Conservation (phyloP, 1,140 invertebrate genomes). For the Sinonovacula constricta region DNA sequence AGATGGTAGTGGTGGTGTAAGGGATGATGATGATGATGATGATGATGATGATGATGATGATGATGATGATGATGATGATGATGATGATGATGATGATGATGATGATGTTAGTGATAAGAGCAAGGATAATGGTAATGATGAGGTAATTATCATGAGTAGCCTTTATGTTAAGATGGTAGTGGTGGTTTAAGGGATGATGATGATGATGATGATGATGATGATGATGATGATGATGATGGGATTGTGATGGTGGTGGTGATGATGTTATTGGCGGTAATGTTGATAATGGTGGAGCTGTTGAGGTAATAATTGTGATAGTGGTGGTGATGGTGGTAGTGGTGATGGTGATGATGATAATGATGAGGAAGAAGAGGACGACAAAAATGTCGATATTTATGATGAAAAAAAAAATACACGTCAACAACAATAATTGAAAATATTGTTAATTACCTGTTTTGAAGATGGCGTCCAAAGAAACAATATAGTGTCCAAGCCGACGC, state of each 20-base stretch:
- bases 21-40: constrained; percentile 44
- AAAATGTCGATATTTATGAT: no score
- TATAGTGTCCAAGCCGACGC: no score
- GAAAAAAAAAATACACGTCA: no score
- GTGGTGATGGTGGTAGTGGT: constrained; percentile 4
- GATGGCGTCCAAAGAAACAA: no score
- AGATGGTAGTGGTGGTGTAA: neutral
- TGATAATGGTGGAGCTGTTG: neutral
- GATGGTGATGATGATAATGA: neutral
- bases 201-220: constrained; percentile 4
- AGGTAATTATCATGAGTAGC: no score
- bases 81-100: constrained; percentile 45
- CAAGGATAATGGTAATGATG: neutral
- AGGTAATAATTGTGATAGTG: constrained; percentile 1
- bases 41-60: constrained; percentile 42
- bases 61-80: constrained; percentile 46
- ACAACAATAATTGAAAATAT: no score
- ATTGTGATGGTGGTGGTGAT: constrained; percentile 1
- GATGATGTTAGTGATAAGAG: constrained; percentile 18
- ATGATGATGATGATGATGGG: constrained; percentile 1
- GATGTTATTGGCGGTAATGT: neutral
- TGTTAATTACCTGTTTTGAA: no score
- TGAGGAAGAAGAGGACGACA: no score
- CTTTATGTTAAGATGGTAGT: no score
- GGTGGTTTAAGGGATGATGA: no score